Conservation (phyloP, 2,888 invertebrate species). For the Pheosia tremula region DNA sequence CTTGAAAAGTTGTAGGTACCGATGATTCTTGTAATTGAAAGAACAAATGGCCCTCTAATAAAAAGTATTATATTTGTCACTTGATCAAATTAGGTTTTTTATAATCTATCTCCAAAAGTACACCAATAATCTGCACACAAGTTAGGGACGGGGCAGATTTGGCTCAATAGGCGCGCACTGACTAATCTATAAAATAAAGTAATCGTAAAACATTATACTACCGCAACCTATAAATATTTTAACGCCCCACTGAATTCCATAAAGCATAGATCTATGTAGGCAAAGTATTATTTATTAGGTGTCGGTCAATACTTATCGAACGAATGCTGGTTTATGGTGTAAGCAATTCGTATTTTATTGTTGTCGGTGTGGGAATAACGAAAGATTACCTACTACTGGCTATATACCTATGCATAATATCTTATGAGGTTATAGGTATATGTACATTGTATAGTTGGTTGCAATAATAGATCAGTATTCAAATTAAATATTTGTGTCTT, state of each 20-base stretch:
- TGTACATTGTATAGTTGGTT: neutral
- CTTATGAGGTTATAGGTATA: neutral
- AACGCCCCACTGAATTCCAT: conserved; percentile 37
- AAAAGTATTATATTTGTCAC: too few relatives aligned
- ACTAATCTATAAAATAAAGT: conserved; percentile 28
- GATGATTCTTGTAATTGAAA: too few relatives aligned
- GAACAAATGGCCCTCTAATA: too few relatives aligned
- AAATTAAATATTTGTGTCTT: too few relatives aligned
- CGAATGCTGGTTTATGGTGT: conserved; percentile 28
- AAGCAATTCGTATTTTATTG: conserved; percentile 32
- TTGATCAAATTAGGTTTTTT: too few relatives aligned
- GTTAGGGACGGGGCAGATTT: conserved; percentile 22
- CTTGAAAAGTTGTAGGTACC: neutral
- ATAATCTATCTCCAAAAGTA: too few relatives aligned
- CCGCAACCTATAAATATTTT: conserved; percentile 45
- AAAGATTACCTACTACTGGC: conserved; percentile 3
- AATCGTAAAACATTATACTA: conserved; percentile 47
- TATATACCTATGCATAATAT: neutral
- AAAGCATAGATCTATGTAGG: conserved; percentile 32
- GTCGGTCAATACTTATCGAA: conserved; percentile 33
- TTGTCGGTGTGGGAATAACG: conserved; percentile 23
- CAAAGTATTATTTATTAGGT: conserved; percentile 39
- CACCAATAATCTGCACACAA: conserved; percentile 3
- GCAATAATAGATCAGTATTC: too few relatives aligned
- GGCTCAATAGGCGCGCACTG: conserved; percentile 22